Base-by-base conservation (phyloP, 2,113 vertebrate species). In the Heptranchias perlo region DNA sequence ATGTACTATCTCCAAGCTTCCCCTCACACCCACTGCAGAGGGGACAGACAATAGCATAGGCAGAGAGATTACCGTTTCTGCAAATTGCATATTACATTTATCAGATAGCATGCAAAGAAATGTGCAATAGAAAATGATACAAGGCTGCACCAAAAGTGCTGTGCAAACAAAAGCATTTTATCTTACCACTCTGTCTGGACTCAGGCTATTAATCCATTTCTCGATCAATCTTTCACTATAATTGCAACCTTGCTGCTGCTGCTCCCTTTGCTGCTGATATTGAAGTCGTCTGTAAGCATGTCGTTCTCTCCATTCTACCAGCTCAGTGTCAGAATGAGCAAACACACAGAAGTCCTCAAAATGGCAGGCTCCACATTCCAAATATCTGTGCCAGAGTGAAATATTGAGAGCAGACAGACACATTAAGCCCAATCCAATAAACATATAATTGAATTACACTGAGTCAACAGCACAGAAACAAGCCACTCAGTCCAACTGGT, bases 311-410 rank as follows among this genome's bases (percentile, higher is more conserved):
- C 96, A 96, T 96, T 96, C 96, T 5, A 65, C 44, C 96, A 96
- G 93, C 96, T 96, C 96, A 31, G 47, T 52, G 49, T 96, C 64
- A 73, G 96, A 96, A 69, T 96, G 96, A 18, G 96, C 96, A 39
- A 93, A 95, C 23, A 96, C 52, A 23, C 96, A 96, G 61, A 96
- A 94, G 6, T 62, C 82, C 62, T 96, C 96, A 62, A 96, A 78
- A 25, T 84, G 21, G 44, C 96, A 96, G 52, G 21, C 62, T n/a
- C 82, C 96, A 31, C 65, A 84, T 94, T 89, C 76, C 76, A 96
- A 94, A 93, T 91, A 96, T 93, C 96, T 96, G 78, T 31, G 47
- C 23, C 49, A 52, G 39, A 96, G 47, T 89, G n/a, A 67, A 91
- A 91, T 91, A 23, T 58, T 91, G 54, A 82, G 2, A 44, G 13